These are phyloP conservation scores for Diadegma fenestrale DNA, from an alignment of 2,888 invertebrate species.

Conservation along the genomic window DNA sequence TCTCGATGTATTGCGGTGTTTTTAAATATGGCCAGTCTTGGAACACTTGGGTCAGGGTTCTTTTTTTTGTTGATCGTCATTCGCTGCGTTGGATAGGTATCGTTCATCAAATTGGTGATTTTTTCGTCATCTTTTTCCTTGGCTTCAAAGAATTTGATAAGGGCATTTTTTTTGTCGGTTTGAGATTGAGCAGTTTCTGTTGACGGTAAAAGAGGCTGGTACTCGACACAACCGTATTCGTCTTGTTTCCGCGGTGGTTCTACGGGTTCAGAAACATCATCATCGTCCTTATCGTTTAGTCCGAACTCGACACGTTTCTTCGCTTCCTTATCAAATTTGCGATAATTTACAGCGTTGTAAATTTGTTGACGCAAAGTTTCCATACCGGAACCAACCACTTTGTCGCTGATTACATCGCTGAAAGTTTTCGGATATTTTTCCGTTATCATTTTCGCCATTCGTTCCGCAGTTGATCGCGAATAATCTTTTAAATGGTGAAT, in stretches of 20 bases:
- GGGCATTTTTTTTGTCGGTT: slow-evolving; percentile 26
- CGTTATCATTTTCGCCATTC: slow-evolving; percentile 43
- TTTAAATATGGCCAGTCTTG: slow-evolving; percentile 51
- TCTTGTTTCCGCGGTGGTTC: slow-evolving; percentile 43
- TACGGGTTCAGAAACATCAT: not conserved
- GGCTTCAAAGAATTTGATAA: slow-evolving; percentile 10
- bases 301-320: slow-evolving; percentile 31
- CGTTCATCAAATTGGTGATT: slow-evolving; percentile 44
- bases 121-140: slow-evolving; percentile 19
- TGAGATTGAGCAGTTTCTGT: slow-evolving; percentile 42
- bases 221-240: slow-evolving; percentile 48
- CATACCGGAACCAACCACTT: slow-evolving; percentile 46
- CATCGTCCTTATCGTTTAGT: slow-evolving; percentile 32
- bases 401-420: slow-evolving; percentile 29
- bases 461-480: slow-evolving; percentile 35
- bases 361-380: slow-evolving; percentile 50
- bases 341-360: slow-evolving; percentile 54
- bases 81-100: slow-evolving; percentile 50
- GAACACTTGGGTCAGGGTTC: slow-evolving; percentile 23
- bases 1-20: slow-evolving; percentile 13
- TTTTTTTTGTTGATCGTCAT: slow-evolving; percentile 33
- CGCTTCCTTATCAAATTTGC: slow-evolving; percentile 39
- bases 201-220: slow-evolving; percentile 50
- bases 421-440: slow-evolving; percentile 50
- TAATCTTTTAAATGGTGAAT: slow-evolving; percentile 47